Percentiles rank a stretch among this genome's conserved stretches.
Conservation (phyloP, 2,113 vertebrate genomes). For the Bombycilla garrulus region DNA sequence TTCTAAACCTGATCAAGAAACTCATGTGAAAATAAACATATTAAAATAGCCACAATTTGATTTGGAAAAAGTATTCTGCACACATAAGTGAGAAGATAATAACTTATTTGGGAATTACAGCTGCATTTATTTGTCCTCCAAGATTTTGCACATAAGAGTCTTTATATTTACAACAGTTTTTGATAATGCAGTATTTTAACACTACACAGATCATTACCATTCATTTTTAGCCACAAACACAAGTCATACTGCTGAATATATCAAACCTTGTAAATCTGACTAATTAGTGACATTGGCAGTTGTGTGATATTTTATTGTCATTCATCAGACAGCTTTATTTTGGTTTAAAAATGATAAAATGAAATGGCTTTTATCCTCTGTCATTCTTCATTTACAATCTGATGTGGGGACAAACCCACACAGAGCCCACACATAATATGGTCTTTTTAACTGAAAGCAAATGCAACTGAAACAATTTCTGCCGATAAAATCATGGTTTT, state of each 20-base stretch:
- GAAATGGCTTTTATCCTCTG: not conserved
- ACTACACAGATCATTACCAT: conserved; percentile 16
- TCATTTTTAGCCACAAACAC: conserved; percentile 47
- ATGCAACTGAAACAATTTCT: not conserved
- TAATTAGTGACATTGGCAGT: conserved; percentile 58
- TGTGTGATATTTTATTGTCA: conserved; percentile 33
- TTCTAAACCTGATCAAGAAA: not conserved
- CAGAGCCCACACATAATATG: conserved; percentile 39
- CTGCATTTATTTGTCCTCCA: not conserved
- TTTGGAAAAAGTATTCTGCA: not conserved
- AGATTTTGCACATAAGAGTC: conserved; percentile 11
- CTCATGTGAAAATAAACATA: not conserved
- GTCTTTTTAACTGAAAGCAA: conserved; percentile 27
- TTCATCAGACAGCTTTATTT: conserved; percentile 62
- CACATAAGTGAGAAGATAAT: not conserved
- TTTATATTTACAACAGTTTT: conserved; percentile 13
- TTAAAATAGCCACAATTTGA: not conserved
- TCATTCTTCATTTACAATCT: conserved; percentile 50
- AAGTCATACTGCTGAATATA: conserved; percentile 43
- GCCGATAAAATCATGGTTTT: not conserved
- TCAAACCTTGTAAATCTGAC: conserved; percentile 39
- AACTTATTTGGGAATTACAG: not conserved
- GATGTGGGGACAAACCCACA: conserved; percentile 8
- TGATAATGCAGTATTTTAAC: conserved; percentile 46
- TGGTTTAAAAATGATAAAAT: conserved; percentile 26